Evolutionary conservation across 1,140 invertebrate genomes (phyloP).

Genomic region (Sarcophaga peregrina): DNA sequence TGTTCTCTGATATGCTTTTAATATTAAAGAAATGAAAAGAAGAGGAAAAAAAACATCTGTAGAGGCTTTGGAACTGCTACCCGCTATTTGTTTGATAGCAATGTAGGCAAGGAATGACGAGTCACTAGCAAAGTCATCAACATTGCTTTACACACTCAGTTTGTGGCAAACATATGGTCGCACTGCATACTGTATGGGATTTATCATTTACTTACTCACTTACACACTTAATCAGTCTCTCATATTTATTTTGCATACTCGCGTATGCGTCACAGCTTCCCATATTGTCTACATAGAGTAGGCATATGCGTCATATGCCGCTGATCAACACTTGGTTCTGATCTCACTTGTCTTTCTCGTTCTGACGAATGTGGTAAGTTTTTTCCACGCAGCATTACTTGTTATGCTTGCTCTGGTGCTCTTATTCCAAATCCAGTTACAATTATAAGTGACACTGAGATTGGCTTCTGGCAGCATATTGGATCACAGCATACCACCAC

Average conservation of each 20-base stretch:
- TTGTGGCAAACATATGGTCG: neutral
- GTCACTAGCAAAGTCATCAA: neutral
- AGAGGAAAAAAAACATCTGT: no score
- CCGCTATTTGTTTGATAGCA: no score
- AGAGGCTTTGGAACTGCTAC: no score
- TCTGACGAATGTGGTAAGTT: neutral
- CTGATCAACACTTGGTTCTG: neutral
- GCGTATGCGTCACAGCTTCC: neutral
- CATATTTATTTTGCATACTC: neutral
- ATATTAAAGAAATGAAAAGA: no score
- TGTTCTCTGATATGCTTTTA: no score
- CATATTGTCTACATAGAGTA: neutral
- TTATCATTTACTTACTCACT: conserved; percentile 18
- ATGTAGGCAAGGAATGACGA: no score
- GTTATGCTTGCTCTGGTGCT: no score
- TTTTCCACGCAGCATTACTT: neutral
- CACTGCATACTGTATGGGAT: neutral
- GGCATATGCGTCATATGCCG: neutral
- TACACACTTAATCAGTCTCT: neutral
- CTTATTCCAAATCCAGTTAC: neutral
- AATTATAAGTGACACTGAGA: conserved; percentile 41
- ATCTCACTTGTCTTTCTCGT: neutral
- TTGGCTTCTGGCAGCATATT: conserved; percentile 24
- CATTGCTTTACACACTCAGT: neutral
- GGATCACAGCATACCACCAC: neutral